Conservation (phyloP, 1,140 invertebrate genomes). For the Ectropis grisescens region DNA sequence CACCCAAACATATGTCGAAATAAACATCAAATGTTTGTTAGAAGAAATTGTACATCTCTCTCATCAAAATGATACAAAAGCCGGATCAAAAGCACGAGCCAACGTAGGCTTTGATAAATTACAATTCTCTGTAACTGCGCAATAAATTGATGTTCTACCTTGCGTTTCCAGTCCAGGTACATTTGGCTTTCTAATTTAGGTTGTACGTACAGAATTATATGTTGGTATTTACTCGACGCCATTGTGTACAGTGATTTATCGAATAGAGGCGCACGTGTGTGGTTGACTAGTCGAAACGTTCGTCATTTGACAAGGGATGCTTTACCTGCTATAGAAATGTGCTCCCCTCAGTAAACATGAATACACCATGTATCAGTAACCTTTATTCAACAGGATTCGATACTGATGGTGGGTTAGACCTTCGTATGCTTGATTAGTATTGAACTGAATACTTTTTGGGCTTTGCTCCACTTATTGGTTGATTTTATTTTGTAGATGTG, state of each 20-base stretch:
- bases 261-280: slow-evolving; percentile 16
- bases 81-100: no score
- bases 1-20: no score
- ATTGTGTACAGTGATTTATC: slow-evolving; percentile 10
- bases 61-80: no score
- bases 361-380: slow-evolving; percentile 23
- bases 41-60: no score
- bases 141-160: not conserved
- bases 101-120: no score
- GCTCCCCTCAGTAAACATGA: no score
- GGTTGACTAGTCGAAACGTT: no score
- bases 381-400: slow-evolving; percentile 30
- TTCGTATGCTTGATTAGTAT: slow-evolving; percentile 35
- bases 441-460: not conserved
- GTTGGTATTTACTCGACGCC: not conserved
- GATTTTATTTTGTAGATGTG: slow-evolving; percentile 6
- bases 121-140: no score
- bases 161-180: not conserved
- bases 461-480: slow-evolving; percentile 1
- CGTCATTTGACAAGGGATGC: slow-evolving; percentile 22
- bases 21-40: no score
- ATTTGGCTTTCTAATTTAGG: no score
- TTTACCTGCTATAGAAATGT: slow-evolving; percentile 51
- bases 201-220: not conserved
- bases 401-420: slow-evolving; percentile 31